These are phyloP conservation scores for Origma solitaria DNA, from an alignment of 2,113 vertebrate genomes.

Conservation along the genomic window DNA sequence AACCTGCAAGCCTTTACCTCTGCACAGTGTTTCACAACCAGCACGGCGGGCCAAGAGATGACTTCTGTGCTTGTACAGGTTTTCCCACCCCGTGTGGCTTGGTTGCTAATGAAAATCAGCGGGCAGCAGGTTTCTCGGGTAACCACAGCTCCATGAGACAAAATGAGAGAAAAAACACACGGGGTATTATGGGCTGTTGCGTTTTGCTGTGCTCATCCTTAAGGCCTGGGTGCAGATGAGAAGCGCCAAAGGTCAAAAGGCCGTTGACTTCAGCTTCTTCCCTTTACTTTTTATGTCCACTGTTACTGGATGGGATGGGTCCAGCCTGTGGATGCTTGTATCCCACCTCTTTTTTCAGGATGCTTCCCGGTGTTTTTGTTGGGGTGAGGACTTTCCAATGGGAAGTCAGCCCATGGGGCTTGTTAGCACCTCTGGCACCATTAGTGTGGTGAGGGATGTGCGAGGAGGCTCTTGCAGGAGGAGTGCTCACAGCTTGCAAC, in stretches of 20 bases:
- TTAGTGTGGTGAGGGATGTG: neutral
- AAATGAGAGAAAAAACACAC: neutral
- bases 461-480: neutral
- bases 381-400: neutral
- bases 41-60: fast-evolving
- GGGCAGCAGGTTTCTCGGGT: neutral
- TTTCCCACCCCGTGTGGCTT: neutral
- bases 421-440: neutral
- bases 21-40: neutral
- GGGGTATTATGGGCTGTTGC: neutral
- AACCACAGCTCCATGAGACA: fast-evolving
- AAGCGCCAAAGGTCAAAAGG: neutral
- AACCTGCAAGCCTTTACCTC: neutral
- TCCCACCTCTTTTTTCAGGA: neutral
- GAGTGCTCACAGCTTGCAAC: neutral
- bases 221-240: neutral
- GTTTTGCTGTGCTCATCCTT: neutral
- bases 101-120: neutral
- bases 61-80: neutral
- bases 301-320: neutral
- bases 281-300: neutral
- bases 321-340: neutral
- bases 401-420: neutral
- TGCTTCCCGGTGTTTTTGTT: neutral
- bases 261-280: neutral